A percentile compares a stretch with the other conserved stretches of the same genome.
Conservation (phyloP, 2,888 invertebrate species). For the Philhelius pedissequus region DNA sequence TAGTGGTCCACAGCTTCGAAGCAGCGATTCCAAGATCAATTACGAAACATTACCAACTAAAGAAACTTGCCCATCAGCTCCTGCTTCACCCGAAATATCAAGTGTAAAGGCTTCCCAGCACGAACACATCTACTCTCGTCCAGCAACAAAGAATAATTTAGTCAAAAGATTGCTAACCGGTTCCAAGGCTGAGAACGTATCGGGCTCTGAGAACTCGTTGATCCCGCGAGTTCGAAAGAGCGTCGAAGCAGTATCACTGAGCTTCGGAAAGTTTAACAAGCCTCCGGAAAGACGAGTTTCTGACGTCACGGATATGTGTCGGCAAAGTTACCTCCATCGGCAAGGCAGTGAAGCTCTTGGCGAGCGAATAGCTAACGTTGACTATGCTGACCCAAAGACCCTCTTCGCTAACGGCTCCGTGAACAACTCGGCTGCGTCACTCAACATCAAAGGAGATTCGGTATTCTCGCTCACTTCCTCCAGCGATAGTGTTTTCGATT, state of each 20-base stretch:
- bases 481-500: conserved; percentile 77
- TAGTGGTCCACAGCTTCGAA: conserved; percentile 60
- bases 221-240: conserved; percentile 74
- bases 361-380: conserved; percentile 92
- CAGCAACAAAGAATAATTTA: conserved; percentile 74
- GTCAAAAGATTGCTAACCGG: conserved; percentile 74
- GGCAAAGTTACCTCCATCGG: conserved; percentile 81
- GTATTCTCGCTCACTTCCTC: conserved; percentile 78
- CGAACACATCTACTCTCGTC: conserved; percentile 71
- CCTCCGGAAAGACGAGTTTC: conserved; percentile 77
- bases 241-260: conserved; percentile 73
- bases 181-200: conserved; percentile 71
- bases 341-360: conserved; percentile 91
- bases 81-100: conserved; percentile 36
- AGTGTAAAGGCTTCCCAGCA: conserved; percentile 59
- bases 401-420: conserved; percentile 78
- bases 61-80: not conserved
- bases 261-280: conserved; percentile 73
- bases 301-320: conserved; percentile 77
- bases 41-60: conserved; percentile 69
- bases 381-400: conserved; percentile 90
- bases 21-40: conserved; percentile 71
- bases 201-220: conserved; percentile 75
- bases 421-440: conserved; percentile 72
- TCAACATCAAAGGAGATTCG: conserved; percentile 76